Evolutionary conservation across 23 tunicate genomes (phyloP).

Genomic region (Phallusia fumigata): DNA sequence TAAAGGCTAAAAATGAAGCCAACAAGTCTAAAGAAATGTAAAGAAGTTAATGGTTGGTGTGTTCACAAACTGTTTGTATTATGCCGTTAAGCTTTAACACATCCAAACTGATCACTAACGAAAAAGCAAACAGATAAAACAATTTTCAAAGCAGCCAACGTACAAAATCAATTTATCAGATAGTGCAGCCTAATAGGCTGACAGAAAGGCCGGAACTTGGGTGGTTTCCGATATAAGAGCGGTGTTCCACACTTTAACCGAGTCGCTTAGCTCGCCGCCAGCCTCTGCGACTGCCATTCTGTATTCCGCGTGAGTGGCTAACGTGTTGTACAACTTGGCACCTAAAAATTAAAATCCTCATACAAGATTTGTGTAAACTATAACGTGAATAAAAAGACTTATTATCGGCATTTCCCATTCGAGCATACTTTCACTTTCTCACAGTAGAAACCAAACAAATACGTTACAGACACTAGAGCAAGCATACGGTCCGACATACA

Average conservation of each 20-base stretch:
- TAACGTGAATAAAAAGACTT: background rate
- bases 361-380: background rate
- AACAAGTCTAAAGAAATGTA: too few relatives aligned
- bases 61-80: too few relatives aligned
- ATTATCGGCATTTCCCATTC: too few relatives aligned
- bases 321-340: constrained; percentile 27
- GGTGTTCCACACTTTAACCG: constrained; percentile 24
- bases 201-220: constrained; percentile 29
- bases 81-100: too few relatives aligned
- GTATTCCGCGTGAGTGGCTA: constrained; percentile 28
- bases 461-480: too few relatives aligned
- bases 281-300: constrained; percentile 22
- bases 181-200: constrained; percentile 17
- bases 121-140: too few relatives aligned
- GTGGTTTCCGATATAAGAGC: constrained; percentile 21
- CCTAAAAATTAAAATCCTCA: background rate
- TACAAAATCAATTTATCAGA: too few relatives aligned
- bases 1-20: too few relatives aligned
- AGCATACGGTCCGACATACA: too few relatives aligned
- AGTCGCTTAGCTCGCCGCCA: constrained; percentile 18
- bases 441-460: background rate
- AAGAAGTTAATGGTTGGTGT: too few relatives aligned
- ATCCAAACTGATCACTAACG: too few relatives aligned
- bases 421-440: background rate
- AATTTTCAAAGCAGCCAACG: too few relatives aligned